A percentile compares a stretch with the other conserved stretches of the same genome.
phyloP scores from a whole-genome alignment of 2,113 vertebrate genomes.

The Sardina pilchardus region DNA sequence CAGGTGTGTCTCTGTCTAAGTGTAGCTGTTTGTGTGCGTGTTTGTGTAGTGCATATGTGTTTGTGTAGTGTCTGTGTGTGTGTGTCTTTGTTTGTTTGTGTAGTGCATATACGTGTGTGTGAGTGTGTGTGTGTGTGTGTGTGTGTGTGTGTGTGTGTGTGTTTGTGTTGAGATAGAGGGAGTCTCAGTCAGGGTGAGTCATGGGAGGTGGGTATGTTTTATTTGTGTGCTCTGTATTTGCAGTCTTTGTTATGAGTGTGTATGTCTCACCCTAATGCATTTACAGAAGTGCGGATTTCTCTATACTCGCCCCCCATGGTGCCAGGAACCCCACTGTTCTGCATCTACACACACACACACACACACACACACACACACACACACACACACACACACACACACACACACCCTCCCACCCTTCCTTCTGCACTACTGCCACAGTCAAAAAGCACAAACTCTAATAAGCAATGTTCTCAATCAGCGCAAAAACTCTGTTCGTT shows the following conservation, averaged over 20 bases:
- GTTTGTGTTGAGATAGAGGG: too few relatives aligned
- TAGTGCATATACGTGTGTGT: not conserved
- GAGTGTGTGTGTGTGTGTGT: not conserved
- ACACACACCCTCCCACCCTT: not conserved
- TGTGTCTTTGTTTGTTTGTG: too few relatives aligned
- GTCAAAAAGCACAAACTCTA: not conserved
- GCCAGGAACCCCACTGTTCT: not conserved
- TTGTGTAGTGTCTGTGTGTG: not conserved
- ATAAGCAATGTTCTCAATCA: not conserved
- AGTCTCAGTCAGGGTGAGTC: not conserved
- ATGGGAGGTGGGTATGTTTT: too few relatives aligned
- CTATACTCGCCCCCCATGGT: not conserved
- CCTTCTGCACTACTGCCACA: not conserved
- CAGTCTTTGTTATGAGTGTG: not conserved
- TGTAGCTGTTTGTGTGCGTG: too few relatives aligned
- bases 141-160: not conserved
- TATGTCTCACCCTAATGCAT: not conserved
- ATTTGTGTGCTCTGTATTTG: not conserved
- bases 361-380: too few relatives aligned
- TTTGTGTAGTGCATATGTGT: not conserved
- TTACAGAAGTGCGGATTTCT: too few relatives aligned
- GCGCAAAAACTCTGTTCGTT: not conserved
- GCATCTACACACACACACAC: too few relatives aligned
- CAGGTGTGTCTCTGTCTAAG: not conserved
- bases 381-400: too few relatives aligned